Evolutionary conservation across 2,113 vertebrate genomes (phyloP), one percentile per base, ranked within the genome.

Genomic region (Phylloscopus trochiloides): DNA sequence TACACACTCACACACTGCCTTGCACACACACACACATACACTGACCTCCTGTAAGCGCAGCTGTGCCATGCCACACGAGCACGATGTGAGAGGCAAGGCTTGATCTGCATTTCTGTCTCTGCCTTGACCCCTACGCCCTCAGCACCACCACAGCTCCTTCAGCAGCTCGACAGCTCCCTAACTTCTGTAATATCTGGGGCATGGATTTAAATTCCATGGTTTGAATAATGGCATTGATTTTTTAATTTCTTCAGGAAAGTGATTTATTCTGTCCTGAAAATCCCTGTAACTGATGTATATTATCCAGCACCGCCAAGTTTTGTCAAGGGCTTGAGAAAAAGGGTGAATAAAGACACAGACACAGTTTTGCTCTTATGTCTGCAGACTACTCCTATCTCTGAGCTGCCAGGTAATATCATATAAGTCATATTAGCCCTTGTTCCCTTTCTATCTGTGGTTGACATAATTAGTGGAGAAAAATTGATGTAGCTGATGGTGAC

Each of bases 381-480:
- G 67, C 12, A 9, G 68, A 83, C 34, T 74, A 34, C 7, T 67
- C 16, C 47, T 71, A 59, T 52, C 62, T 85, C 80, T 86, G 66
- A 85, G 50, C 77, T 90, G 81, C 85, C 63, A 74, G 48, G 75
- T 88, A 71, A 34, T 34, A 77, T 45, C 70, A 68, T 21, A 4
- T 29, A 92, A 93, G 31, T 83, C 78, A 34, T 76, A 80, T 40
- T 76, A 94, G 62, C 31, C 43, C 48, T 91, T 77, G 52, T 75
- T 89, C 61, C 45, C 52, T 80, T 79, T 86, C 34, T 83, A 58
- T 34, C 55, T 7, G 1, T 55, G 18, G 29, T 48, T 92, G 65
- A 83, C 83, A 91, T 86, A 83, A 83, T 80, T 80, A 80, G 48
- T 45, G 40, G 91, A 88, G 74, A 77, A 85, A 88, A 93, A 70